These are phyloP conservation scores for Abramis brama DNA, from an alignment of 2,113 vertebrate species.

Conservation along the genomic window DNA sequence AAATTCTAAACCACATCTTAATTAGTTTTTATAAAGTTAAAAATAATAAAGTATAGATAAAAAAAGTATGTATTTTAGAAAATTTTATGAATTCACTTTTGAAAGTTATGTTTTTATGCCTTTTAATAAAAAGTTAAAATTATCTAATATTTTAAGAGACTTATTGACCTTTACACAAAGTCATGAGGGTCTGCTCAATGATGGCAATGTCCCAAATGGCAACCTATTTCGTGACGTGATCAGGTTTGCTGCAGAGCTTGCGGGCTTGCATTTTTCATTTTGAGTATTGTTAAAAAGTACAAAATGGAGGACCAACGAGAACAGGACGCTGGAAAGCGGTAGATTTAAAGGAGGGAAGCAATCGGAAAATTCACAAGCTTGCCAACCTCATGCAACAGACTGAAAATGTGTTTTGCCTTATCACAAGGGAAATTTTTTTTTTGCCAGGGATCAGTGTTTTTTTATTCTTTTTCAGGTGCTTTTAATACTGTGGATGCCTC, in stretches of 20 bases:
- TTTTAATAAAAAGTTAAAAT: neutral
- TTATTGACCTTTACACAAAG: neutral
- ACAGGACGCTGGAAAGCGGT: neutral
- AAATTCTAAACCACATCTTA: too few relatives aligned
- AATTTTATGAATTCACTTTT: too few relatives aligned
- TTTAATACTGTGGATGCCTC: neutral
- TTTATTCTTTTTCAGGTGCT: neutral
- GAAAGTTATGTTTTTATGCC: too few relatives aligned
- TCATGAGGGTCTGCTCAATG: neutral
- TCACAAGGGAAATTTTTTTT: slow-evolving; percentile 9
- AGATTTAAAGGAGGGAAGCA: neutral
- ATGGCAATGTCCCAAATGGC: too few relatives aligned
- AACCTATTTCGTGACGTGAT: too few relatives aligned
- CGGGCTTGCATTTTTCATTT: too few relatives aligned
- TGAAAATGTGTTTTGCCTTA: neutral
- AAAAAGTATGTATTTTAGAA: too few relatives aligned
- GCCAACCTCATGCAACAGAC: neutral
- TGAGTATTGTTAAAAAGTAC: neutral
- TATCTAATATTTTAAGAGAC: neutral
- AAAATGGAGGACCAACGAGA: neutral
- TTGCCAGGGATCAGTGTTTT: neutral
- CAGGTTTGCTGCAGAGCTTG: too few relatives aligned
- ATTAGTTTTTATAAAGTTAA: too few relatives aligned
- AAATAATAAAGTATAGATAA: too few relatives aligned
- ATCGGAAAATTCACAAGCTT: slow-evolving; percentile 27